Evolutionary conservation across 2,888 invertebrate species (phyloP).

Genomic region (Nysson spinosus): DNA sequence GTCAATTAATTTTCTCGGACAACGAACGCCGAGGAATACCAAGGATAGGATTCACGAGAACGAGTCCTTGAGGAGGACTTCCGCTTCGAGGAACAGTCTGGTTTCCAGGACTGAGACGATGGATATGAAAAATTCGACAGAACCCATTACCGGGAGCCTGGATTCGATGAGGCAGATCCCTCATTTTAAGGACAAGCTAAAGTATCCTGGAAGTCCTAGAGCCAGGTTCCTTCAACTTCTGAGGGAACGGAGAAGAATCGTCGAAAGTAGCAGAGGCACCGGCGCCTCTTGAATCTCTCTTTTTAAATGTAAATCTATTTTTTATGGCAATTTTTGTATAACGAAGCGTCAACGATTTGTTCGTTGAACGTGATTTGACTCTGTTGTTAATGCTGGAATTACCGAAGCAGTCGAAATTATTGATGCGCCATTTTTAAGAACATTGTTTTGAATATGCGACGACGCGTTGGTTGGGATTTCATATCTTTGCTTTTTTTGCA

Average conservation of each 20-base stretch:
- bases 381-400: too few species aligned
- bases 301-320: too few species aligned
- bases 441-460: too few species aligned
- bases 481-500: too few species aligned
- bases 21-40: neutral
- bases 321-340: slow-evolving; percentile 38
- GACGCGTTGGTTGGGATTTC: too few species aligned
- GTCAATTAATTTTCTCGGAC: neutral
- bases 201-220: slow-evolving; percentile 67
- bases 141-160: slow-evolving; percentile 45
- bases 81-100: slow-evolving; percentile 4
- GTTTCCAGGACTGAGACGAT: slow-evolving; percentile 8
- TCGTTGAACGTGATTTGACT: too few species aligned
- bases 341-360: slow-evolving; percentile 5
- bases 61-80: slow-evolving; percentile 29
- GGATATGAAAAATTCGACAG: slow-evolving; percentile 46
- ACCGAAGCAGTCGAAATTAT: too few species aligned
- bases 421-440: too few species aligned
- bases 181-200: slow-evolving; percentile 57
- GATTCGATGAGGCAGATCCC: slow-evolving; percentile 49
- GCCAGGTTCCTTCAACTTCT: slow-evolving; percentile 67
- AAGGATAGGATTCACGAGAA: slow-evolving; percentile 11
- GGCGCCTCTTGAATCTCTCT: slow-evolving; percentile 36
- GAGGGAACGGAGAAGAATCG: slow-evolving; percentile 66
- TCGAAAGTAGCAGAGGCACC: slow-evolving; percentile 62